These are phyloP conservation scores for Zoanthus sansibaricus DNA, from an alignment of 92 coral and sea anemone species.

Conservation along the genomic window DNA sequence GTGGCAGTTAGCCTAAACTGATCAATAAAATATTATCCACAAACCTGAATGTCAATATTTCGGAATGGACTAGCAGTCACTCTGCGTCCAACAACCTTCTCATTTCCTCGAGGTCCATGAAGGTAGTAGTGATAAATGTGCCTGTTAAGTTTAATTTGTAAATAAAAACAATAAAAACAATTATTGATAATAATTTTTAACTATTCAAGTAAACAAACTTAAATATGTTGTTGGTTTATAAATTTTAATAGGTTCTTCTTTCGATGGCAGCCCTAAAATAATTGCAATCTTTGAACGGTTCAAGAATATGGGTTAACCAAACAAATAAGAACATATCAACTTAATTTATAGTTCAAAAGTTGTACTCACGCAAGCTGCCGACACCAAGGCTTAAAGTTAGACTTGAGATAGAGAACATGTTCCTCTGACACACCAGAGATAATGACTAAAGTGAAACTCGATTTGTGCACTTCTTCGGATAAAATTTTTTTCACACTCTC, in stretches of 20 bases:
- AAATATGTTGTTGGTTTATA: no score
- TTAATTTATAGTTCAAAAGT: no score
- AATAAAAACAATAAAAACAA: background rate
- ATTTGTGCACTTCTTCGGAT: conserved; percentile 71
- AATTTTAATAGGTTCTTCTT: no score
- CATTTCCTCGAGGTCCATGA: conserved; percentile 98
- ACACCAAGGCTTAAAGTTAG: conserved; percentile 94
- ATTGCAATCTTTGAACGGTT: no score
- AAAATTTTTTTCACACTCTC: conserved; percentile 85
- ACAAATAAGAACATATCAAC: no score
- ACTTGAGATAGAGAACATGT: conserved; percentile 81
- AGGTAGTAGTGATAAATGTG: conserved; percentile 97
- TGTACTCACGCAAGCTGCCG: conserved; percentile 92
- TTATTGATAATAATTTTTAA: background rate
- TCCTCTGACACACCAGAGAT: conserved; percentile 82
- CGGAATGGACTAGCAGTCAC: conserved; percentile 73
- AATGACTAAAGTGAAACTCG: conserved; percentile 88
- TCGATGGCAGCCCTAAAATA: no score
- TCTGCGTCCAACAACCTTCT: conserved; percentile 63
- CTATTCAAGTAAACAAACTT: no score
- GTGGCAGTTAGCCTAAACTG: background rate
- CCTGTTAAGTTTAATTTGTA: conserved; percentile 36
- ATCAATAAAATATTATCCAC: background rate
- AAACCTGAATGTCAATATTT: conserved; percentile 90
- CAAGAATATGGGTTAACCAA: no score